Conservation (phyloP, 1,140 invertebrate genomes). For the Maniola jurtina region DNA sequence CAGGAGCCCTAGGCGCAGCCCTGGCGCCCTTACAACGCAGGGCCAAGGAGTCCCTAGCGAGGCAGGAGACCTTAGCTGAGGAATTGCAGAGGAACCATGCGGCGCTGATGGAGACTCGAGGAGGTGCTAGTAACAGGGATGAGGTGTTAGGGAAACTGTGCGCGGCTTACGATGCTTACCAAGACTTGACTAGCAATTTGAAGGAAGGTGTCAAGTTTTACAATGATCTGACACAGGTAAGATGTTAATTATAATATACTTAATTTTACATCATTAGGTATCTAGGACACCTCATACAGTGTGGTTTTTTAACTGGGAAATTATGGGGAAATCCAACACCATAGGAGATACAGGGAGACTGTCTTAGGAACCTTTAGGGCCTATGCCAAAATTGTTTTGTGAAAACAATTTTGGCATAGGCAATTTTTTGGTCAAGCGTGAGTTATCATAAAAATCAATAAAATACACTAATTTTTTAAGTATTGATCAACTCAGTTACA, state of each 20-base stretch:
- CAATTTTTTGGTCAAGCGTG: too few species aligned
- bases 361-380: too few species aligned
- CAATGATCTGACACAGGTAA: constrained; percentile 93
- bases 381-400: too few species aligned
- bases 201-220: constrained; percentile 99
- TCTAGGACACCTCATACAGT: too few species aligned
- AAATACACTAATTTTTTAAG: too few species aligned
- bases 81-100: constrained; percentile 87
- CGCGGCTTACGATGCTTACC: constrained; percentile 93
- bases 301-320: too few species aligned
- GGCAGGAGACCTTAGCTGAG: constrained; percentile 88
- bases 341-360: too few species aligned
- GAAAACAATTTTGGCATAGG: too few species aligned
- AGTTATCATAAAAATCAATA: too few species aligned
- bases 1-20: constrained; percentile 87
- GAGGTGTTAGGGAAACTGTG: constrained; percentile 91
- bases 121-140: constrained; percentile 84
- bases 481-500: too few species aligned
- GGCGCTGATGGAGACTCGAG: constrained; percentile 87
- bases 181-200: constrained; percentile 93
- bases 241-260: background rate
- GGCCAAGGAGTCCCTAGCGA: constrained; percentile 84
- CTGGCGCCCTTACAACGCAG: constrained; percentile 91
- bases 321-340: too few species aligned
- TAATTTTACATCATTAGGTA: background rate